Evolutionary conservation across 1,140 invertebrate species (phyloP), one percentile per base, ranked within the genome.

Genomic region (Macrotrachela quadricornifera): DNA sequence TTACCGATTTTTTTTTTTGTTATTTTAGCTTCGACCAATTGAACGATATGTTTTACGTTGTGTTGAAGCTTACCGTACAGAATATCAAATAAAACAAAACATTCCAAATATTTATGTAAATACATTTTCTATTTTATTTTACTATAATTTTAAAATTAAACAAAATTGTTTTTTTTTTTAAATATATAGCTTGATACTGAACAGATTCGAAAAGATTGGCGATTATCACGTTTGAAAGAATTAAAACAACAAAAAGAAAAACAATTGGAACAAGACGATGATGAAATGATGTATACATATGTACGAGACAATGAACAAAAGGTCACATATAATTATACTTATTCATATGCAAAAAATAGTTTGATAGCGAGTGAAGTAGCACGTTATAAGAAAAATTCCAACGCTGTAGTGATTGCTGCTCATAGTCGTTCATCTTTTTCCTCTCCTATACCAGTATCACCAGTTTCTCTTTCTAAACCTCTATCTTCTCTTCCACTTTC

Each of bases 21-120:
- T 38, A 12, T 63, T 63, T 46, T 69, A 94, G 86, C 68, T 96
- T 30, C 81, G 80, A 30, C 81, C 83, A 1, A 79, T 96, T 50
- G 88, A 95, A 69, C 76, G 80, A 50, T 95, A 91, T 70, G 91
- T 88, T 16, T 83, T 95, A 76, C 76, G 78, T 17, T 82, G 87
- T 60, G 79, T 94, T 54, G 91, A 95, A 70, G 77, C 77, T 16
- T 30, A 30, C 8, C 21, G 21, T 30, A 8, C 2, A 4, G 21
- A 30, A 30, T 30, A 30, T 8, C 3, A 30, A 2, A 8, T 30
- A 8, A 8, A 2, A 30, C 21, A 30, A 30, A 30, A 2, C 2
- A 2, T 4, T 30, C 8, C 21, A 2, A 30, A 30, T 30, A 30
- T 8, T 30, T 30, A 30, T 30, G 21, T 30, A 30, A 30, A 2